Base-by-base conservation (phyloP, 2,797 vertebrate genomes). In the Podargus strigoides region DNA sequence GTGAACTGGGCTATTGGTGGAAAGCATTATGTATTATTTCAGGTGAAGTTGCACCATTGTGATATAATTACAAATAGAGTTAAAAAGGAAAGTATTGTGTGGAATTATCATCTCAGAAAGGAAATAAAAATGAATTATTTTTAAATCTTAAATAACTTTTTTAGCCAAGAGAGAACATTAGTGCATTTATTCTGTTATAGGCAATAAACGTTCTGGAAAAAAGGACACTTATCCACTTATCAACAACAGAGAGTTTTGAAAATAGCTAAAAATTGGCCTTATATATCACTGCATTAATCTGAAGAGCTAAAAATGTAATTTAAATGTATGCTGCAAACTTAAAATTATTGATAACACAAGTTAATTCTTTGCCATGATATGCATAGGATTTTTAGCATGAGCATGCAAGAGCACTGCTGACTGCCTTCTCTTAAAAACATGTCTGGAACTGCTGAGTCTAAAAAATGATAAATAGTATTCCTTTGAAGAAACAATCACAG, bases 401-500 rank as follows among this genome's bases (percentile, higher is more conserved):
- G 39, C 7, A 12, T 49, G 36, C 14, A 36, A 13, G 21, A 69
- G 19, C 64, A 83, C 7, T 76, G 59, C 78, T 56, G 49, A 58
- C 74, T 87, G 81, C 49, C 52, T 94, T 76, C 66, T 88, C 59
- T 36, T 73, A 89, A 83, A 94, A 92, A 39, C 32, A 30, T 3
- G 19, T 36, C 66, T 62, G 87, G 83, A 91, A 85, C 55, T 79
- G 84, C 93, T 95, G 92, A 97, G 96, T 97, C 95, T 79, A 89
- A 91, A 93, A 95, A 72, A 92, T 75, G 72, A 96, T 97, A 96
- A 96, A 94, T 96, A 95, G 64, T 87, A 90, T 55, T 92, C 83
- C 63, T 88, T 94, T 97, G 90, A 96, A 96, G 96, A 97, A 97
- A 97, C 97, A 97, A 97, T 92, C 34, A 96, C 85, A 95, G 53